Evolutionary conservation across 2,113 vertebrate genomes (phyloP).

Genomic region (Ancistrus triradiatus): DNA sequence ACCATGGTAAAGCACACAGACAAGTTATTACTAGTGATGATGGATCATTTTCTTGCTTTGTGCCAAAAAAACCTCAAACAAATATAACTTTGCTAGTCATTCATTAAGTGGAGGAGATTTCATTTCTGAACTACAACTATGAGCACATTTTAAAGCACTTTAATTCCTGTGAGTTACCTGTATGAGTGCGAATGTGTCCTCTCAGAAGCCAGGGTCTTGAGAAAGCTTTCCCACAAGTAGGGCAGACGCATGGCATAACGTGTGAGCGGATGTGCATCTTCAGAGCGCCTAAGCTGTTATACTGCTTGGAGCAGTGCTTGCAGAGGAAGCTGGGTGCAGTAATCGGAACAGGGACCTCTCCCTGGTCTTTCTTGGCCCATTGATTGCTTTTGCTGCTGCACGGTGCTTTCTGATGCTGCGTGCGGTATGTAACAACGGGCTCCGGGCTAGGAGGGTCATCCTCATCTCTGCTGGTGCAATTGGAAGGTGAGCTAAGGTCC

Average conservation of each 20-base stretch:
- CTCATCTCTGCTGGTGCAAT: constrained; percentile 81
- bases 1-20: too few relatives aligned
- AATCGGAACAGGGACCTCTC: too few relatives aligned
- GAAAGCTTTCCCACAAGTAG: constrained; percentile 95
- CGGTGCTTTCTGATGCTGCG: too few relatives aligned
- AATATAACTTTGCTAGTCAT: too few relatives aligned
- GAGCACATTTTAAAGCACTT: too few relatives aligned
- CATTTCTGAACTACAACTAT: too few relatives aligned
- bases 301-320: constrained; percentile 95
- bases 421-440: constrained; percentile 77
- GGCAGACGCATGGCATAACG: constrained; percentile 94
- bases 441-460: constrained; percentile 86
- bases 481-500: constrained; percentile 82
- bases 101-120: too few relatives aligned
- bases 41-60: too few relatives aligned
- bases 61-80: too few relatives aligned
- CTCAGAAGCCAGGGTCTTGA: constrained; percentile 94
- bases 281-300: constrained; percentile 90
- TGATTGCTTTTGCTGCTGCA: too few relatives aligned
- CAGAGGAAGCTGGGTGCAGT: constrained; percentile 90
- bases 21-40: too few relatives aligned
- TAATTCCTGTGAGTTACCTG: constrained; percentile 80
- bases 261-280: constrained; percentile 99
- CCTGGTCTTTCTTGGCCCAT: too few relatives aligned
- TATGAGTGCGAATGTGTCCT: constrained; percentile 95